Percentiles rank a stretch among this genome's conserved stretches.
These are phyloP conservation scores for Uria aalge DNA, from an alignment of 2,113 vertebrate species.

Conservation along the genomic window DNA sequence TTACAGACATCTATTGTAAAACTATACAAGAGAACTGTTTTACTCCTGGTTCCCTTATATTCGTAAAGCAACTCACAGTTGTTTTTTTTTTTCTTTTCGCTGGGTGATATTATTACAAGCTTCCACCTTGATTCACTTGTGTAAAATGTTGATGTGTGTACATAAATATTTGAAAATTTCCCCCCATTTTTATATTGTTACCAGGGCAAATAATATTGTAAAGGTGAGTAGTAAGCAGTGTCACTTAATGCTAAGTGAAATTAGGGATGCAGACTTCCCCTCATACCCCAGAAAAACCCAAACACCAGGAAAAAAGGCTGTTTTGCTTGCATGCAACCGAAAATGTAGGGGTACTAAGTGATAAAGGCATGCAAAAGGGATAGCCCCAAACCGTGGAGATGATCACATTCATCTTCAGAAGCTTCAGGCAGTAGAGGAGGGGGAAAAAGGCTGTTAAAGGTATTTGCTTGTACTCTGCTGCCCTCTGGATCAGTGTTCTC, in stretches of 20 bases:
- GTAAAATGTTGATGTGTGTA: not conserved
- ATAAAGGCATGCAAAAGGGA: not conserved
- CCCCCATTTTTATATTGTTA: not conserved
- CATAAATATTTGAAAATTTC: not conserved
- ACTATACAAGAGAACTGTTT: not conserved
- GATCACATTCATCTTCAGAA: not conserved
- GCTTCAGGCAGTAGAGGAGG: not conserved
- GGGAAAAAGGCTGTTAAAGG: not conserved
- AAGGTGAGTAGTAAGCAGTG: not conserved
- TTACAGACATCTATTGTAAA: not conserved
- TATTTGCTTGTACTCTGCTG: not conserved
- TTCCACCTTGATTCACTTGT: not conserved
- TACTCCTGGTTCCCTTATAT: not conserved
- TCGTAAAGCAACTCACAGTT: not conserved
- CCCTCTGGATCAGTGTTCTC: not conserved
- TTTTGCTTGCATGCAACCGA: not conserved
- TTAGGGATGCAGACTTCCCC: not conserved
- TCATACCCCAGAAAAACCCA: rapidly evolving
- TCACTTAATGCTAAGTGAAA: not conserved
- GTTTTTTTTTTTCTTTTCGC: not conserved
- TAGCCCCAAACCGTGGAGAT: rapidly evolving
- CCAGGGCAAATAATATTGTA: not conserved
- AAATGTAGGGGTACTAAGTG: not conserved
- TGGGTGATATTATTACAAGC: not conserved
- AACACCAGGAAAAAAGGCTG: not conserved